phyloP scores from a whole-genome alignment of 2,797 vertebrate genomes.

The Fundulus diaphanus region DNA sequence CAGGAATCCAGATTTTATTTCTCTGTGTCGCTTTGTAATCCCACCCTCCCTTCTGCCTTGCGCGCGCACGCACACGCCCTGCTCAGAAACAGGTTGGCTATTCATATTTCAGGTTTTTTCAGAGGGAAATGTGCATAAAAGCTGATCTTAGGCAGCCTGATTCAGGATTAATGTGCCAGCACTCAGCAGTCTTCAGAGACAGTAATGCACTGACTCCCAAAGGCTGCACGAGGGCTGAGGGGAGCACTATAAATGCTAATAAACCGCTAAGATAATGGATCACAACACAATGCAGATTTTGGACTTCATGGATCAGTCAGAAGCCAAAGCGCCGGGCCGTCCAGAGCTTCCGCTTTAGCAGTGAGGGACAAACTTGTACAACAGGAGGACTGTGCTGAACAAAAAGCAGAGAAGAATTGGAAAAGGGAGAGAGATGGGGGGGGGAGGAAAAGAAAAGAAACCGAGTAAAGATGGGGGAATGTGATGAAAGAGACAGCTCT shows the following conservation, averaged over 20 bases:
- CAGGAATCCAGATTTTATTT: conserved; percentile 63
- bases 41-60: conserved; percentile 9
- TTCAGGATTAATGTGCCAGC: conserved; percentile 67
- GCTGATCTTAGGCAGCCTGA: conserved; percentile 63
- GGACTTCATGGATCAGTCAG: conserved; percentile 50
- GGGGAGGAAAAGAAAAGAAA: conserved; percentile 8
- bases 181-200: conserved; percentile 67
- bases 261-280: conserved; percentile 71
- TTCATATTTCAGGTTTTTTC: conserved; percentile 65
- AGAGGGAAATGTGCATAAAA: conserved; percentile 62
- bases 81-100: conserved; percentile 62
- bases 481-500: conserved; percentile 63
- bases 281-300: conserved; percentile 63
- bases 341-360: conserved; percentile 13
- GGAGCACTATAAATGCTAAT: conserved; percentile 80
- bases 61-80: conserved; percentile 19
- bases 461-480: conserved; percentile 38
- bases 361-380: conserved; percentile 22
- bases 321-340: conserved; percentile 12
- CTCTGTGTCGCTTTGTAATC: conserved; percentile 48
- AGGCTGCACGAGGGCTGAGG: conserved; percentile 67
- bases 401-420: conserved; percentile 36
- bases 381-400: conserved; percentile 5
- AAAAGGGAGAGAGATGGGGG: neutral
- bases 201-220: conserved; percentile 72